A percentile compares a stretch with the other conserved stretches of the same genome.
Evolutionary conservation across 2,888 invertebrate genomes (phyloP).

Genomic region (Piscicola geometra): DNA sequence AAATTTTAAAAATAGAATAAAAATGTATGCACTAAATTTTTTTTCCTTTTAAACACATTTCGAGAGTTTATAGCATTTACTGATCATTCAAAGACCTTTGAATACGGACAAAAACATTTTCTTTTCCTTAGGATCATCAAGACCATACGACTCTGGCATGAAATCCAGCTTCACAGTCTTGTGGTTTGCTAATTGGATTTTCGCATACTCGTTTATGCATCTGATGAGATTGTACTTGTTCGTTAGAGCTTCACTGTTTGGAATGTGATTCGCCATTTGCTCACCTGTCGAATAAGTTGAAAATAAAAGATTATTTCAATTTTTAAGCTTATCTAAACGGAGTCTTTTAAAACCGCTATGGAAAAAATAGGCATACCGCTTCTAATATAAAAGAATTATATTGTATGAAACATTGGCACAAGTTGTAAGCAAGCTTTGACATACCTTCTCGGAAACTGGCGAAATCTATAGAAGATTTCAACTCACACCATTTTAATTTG

Average conservation of each 20-base stretch:
- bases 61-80: neutral
- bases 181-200: conserved; percentile 47
- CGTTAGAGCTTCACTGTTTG: conserved; percentile 54
- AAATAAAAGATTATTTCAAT: neutral
- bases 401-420: neutral
- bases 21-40: too few species aligned
- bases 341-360: neutral
- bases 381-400: neutral
- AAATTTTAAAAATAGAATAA: too few species aligned
- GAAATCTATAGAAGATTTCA: conserved; percentile 54
- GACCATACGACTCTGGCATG: conserved; percentile 54
- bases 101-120: conserved; percentile 47
- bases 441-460: conserved; percentile 52
- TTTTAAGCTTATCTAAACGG: neutral
- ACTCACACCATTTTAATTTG: conserved; percentile 54
- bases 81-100: too few species aligned
- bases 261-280: conserved; percentile 55
- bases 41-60: neutral
- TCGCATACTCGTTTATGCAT: conserved; percentile 54
- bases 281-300: conserved; percentile 47
- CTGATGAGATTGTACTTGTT: conserved; percentile 55
- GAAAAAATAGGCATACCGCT: neutral
- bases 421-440: neutral
- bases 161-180: conserved; percentile 51
- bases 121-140: conserved; percentile 53